Base-by-base conservation (phyloP, 2,113 vertebrate genomes). In the Aptenodytes forsteri region DNA sequence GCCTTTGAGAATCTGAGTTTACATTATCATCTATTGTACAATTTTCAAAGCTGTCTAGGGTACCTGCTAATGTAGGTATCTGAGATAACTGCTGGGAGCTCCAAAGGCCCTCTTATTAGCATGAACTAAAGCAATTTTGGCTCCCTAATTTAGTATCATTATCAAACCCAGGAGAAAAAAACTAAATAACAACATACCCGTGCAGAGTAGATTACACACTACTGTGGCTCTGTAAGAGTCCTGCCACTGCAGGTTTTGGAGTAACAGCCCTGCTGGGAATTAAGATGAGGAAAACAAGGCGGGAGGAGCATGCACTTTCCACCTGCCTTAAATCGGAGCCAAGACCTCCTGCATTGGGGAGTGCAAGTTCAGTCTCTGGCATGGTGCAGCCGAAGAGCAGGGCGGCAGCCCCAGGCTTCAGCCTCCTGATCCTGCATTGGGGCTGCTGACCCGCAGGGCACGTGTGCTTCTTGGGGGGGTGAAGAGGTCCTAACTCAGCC, bases 371-470 rank as follows among this genome's bases (percentile, higher is more conserved):
- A 32, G 19, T 16, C 89, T 21, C 56, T 70, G 67, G 56, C 70
- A 11, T 0, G 0, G 50, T 8, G 44, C 36, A 81, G 40, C 40
- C 54, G 10, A 29, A 6, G 50, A 40, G 54, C 36, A 38, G 40
- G 19, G 66, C 3, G 13, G 34, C 34, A 81, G 70, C 12, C 38
- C 59, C n/a, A 30, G 71, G 34, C 27, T 75, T 47, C 44, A 87
- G 32, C 13, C 56, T 25, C 42, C 65, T 38, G 50, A 42, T 13
- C 52, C 56, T 38, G 55, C 59, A 4, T 6, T 0, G 0, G 6
- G 25, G 72, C 20, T 84, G 61, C 75, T 58, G 61, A 42, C 40
- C 56, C 9, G 1, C 16, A 10, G 73, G 20, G 34, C 81, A n/a
- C 0, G 0, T 16, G 71, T 44, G 32, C 47, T 61, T 64, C 67